Percentiles rank a stretch among this genome's conserved stretches.
phyloP scores from a whole-genome alignment of 1,140 invertebrate genomes.

The Drosophila seguyi region DNA sequence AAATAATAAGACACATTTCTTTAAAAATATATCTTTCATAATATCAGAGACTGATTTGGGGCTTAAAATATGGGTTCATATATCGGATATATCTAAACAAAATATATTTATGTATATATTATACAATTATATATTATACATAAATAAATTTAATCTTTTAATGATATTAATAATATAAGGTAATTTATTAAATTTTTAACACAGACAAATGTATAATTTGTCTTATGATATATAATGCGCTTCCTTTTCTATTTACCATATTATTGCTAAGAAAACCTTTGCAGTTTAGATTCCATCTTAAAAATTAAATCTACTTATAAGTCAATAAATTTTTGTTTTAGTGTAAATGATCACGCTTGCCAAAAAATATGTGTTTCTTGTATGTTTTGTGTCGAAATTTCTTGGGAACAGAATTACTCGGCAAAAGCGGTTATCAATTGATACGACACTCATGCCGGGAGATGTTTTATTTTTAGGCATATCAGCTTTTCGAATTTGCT shows the following conservation, averaged over 20 bases:
- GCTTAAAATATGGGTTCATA: neutral
- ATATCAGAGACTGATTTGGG: too few relatives aligned
- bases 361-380: conserved; percentile 30
- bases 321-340: conserved; percentile 6
- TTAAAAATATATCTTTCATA: too few relatives aligned
- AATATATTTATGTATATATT: too few relatives aligned
- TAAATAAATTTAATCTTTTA: too few relatives aligned
- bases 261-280: too few relatives aligned
- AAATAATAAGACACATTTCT: neutral
- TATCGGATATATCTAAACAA: too few relatives aligned
- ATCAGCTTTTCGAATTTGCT: conserved; percentile 39
- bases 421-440: conserved; percentile 66
- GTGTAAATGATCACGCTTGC: conserved; percentile 32
- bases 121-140: too few relatives aligned
- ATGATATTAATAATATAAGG: too few relatives aligned
- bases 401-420: conserved; percentile 25
- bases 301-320: neutral
- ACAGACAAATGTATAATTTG: too few relatives aligned
- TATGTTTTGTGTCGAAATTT: conserved; percentile 4
- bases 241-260: neutral
- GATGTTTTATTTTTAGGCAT: conserved; percentile 64
- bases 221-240: too few relatives aligned
- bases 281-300: too few relatives aligned
- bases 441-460: conserved; percentile 38
- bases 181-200: too few relatives aligned